These are phyloP conservation scores for Oophaga sylvatica DNA, from an alignment of 2,797 vertebrate genomes.

Conservation along the genomic window DNA sequence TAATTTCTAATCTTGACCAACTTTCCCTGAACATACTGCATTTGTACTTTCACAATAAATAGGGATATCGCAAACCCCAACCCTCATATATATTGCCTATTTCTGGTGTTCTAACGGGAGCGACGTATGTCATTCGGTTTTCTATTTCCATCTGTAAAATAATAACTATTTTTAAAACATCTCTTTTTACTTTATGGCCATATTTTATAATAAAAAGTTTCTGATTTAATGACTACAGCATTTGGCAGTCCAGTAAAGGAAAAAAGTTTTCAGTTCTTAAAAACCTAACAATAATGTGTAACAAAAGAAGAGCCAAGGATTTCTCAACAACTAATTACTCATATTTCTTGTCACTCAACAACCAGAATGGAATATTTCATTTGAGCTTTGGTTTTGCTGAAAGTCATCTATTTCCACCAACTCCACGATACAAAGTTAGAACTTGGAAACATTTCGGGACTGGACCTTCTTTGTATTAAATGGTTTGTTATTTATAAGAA, in stretches of 20 bases:
- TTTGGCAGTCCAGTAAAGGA: slow-evolving; percentile 6
- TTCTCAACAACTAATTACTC: slow-evolving; percentile 26
- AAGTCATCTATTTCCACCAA: slow-evolving; percentile 11
- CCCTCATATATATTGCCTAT: neutral
- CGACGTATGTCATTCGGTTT: neutral
- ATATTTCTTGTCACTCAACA: slow-evolving; percentile 29
- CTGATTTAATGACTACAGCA: neutral
- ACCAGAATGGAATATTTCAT: slow-evolving; percentile 26
- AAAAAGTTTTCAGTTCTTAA: neutral
- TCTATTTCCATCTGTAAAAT: neutral
- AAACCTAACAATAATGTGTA: slow-evolving; percentile 1
- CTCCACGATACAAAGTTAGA: neutral
- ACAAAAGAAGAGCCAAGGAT: slow-evolving; percentile 16
- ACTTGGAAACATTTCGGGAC: slow-evolving; percentile 14
- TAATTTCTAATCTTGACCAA: no score
- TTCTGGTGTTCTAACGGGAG: neutral
- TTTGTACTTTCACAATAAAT: no score
- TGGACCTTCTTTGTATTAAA: neutral
- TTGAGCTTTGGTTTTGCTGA: neutral
- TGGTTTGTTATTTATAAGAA: neutral
- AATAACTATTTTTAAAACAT: neutral
- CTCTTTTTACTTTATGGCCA: neutral
- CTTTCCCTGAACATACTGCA: no score
- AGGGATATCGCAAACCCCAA: neutral
- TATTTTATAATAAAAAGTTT: neutral